Conservation (phyloP, 2,113 vertebrate genomes). For the Stictonetta naevosa region DNA sequence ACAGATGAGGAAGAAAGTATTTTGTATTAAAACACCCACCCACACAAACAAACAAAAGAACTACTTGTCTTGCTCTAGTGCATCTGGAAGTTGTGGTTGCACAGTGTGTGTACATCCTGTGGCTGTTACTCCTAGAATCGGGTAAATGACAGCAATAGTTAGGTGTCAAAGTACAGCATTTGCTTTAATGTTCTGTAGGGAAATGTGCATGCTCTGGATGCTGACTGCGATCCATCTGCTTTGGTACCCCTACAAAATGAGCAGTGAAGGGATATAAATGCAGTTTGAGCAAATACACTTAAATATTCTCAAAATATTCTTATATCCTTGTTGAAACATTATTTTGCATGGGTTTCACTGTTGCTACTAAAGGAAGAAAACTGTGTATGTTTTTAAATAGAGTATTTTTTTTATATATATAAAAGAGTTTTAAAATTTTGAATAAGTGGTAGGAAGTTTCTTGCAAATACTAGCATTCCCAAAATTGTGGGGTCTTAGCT, state of each 20-base stretch:
- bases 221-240: not conserved
- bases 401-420: not conserved
- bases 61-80: not conserved
- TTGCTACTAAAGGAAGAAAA: not conserved
- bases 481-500: fast-evolving
- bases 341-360: not conserved
- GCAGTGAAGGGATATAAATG: not conserved
- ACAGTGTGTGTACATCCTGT: not conserved
- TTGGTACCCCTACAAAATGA: not conserved
- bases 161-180: not conserved
- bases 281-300: not conserved
- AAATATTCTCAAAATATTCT: no score
- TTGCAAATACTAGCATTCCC: fast-evolving
- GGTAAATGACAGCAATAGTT: no score
- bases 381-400: no score
- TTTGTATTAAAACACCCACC: not conserved
- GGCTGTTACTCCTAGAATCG: not conserved
- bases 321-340: not conserved
- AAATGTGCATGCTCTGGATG: no score
- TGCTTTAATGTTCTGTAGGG: not conserved
- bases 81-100: not conserved
- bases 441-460: not conserved
- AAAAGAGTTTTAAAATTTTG: no score
- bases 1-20: not conserved
- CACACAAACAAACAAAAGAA: not conserved